Percentiles rank a stretch among this genome's conserved stretches.
Conservation (phyloP, 92 coral and sea anemone genomes). For the Heliopora coerulea region DNA sequence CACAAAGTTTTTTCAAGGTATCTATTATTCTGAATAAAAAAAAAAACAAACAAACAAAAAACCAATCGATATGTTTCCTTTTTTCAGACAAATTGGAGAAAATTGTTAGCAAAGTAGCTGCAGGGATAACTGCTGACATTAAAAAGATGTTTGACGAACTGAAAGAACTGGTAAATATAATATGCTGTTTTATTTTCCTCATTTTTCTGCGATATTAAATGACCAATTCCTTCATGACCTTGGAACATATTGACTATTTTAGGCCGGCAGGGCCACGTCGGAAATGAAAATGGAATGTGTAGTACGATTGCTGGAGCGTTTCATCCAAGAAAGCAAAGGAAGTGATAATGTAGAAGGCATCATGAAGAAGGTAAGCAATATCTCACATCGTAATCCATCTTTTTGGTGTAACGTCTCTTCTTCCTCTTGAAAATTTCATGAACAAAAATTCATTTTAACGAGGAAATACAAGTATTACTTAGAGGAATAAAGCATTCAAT, state of each 20-base stretch:
- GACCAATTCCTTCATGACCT: too few relatives aligned
- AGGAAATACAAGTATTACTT: too few relatives aligned
- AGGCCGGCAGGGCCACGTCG: constrained; percentile 10
- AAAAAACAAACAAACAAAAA: background rate
- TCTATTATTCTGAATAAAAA: too few relatives aligned
- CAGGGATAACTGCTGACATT: background rate
- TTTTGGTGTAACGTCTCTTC: too few relatives aligned
- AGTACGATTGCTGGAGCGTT: constrained; percentile 25
- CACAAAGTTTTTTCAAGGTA: too few relatives aligned
- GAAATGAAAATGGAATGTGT: constrained; percentile 31
- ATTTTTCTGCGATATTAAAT: too few relatives aligned
- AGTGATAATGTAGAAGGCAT: background rate
- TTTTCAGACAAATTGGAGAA: constrained; percentile 25
- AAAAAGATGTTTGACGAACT: constrained; percentile 30
- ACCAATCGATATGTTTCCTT: too few relatives aligned
- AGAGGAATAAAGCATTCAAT: too few relatives aligned
- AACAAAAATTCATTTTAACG: background rate
- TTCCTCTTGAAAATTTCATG: background rate
- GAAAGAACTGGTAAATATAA: constrained; percentile 24
- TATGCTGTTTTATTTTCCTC: background rate
- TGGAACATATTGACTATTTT: background rate
- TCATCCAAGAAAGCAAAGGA: constrained; percentile 5
- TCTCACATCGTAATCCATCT: too few relatives aligned
- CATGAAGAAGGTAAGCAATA: constrained; percentile 12
- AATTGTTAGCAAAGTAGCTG: background rate